Evolutionary conservation across 2,113 vertebrate species (phyloP), one percentile per base, ranked within the genome.

Genomic region (Salvelinus fontinalis): DNA sequence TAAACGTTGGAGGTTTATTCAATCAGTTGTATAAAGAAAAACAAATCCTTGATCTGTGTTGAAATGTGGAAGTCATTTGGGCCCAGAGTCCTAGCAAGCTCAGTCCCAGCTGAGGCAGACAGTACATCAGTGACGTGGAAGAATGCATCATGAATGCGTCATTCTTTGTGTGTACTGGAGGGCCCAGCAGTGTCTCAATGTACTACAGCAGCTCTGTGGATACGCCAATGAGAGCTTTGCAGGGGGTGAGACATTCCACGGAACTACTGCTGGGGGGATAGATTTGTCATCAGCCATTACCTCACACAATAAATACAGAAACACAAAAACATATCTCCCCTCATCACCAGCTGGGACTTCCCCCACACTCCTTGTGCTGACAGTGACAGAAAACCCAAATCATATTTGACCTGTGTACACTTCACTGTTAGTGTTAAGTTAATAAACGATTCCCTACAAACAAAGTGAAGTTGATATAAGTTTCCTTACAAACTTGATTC

Each of bases 1-100:
- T 66, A 18, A 26, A 44, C 44, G 8, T 67, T 48, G 14, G 24
- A 44, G 16, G 18, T 59, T 75, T 57, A 75, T 59, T 70, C 20
- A 60, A 54, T 34, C 14, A 70, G 51, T 77, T 74, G 49, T 5
- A 76, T 60, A 5, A 75, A 73, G 20, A 8, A 44, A 75, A 27
- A 74, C 22, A 39, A 75, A 48, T 2, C 74, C 81, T 72, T 75
- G 69, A 80, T 84, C 44, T 81, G 73, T 82, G 77, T 85, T 44
- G 72, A 90, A 89, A 91, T 87, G 84, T 90, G 88, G 86, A 88
- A 90, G 77, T 76, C 85, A 86, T 88, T 90, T 81, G 86, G 75
- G 79, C 67, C 67, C 70, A 13, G 34, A 76, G 75, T 76, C 75
- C 39, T 54, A 54, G 51, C 66, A 87, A 83, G 84, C 80, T 71